These are phyloP conservation scores for Eulemur rubriventer DNA, from an alignment of 2,797 vertebrate species.

Conservation along the genomic window DNA sequence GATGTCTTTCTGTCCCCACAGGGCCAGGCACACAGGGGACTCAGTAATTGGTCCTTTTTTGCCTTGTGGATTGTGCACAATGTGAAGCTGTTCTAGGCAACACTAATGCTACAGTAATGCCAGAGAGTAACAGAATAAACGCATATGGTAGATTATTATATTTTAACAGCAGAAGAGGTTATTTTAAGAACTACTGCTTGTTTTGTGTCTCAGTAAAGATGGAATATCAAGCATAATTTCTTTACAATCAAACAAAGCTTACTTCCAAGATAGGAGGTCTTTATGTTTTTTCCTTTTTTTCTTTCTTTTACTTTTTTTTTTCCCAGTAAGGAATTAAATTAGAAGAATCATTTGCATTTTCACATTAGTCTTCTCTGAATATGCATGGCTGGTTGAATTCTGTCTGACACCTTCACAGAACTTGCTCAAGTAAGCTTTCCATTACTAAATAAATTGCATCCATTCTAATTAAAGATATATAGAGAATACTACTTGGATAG, in stretches of 20 bases:
- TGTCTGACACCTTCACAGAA: conserved; percentile 79
- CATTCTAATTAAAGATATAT: conserved; percentile 81
- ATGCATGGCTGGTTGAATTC: conserved; percentile 76
- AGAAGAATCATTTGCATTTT: conserved; percentile 64
- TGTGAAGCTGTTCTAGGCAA: background rate
- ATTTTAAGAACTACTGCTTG: conserved; percentile 44
- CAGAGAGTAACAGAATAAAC: background rate
- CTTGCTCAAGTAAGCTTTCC: conserved; percentile 78
- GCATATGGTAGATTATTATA: background rate
- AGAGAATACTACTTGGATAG: conserved; percentile 57
- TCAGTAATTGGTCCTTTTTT: background rate
- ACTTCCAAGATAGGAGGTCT: background rate
- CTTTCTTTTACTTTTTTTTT: background rate
- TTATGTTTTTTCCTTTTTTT: background rate
- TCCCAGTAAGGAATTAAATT: conserved; percentile 59
- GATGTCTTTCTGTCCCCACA: background rate
- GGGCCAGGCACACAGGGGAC: background rate
- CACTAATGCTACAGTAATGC: background rate
- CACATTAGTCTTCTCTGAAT: conserved; percentile 71
- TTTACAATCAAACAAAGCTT: conserved; percentile 53
- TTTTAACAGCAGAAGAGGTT: background rate
- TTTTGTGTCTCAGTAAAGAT: conserved; percentile 47
- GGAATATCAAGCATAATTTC: conserved; percentile 35
- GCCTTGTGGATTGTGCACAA: background rate
- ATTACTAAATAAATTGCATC: conserved; percentile 78